Base-by-base conservation (phyloP, 2,797 vertebrate species). In the Masticophis lateralis region DNA sequence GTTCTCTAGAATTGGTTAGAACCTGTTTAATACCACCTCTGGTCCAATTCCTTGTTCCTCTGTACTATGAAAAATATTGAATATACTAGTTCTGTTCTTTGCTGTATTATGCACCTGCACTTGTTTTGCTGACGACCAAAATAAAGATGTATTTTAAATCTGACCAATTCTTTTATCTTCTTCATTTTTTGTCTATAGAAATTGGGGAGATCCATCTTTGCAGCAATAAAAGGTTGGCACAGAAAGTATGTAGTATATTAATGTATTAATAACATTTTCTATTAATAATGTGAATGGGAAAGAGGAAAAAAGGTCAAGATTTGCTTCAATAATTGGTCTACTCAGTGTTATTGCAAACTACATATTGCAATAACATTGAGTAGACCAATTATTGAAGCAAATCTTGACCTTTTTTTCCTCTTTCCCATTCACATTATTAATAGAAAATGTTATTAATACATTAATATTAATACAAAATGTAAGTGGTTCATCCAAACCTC, bases 281-380 rank as follows among this genome's bases (percentile, higher is more conserved):
- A 92, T 89, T 90, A 92, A 91, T 25, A 61, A 9, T 13, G 3
- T 9, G 57, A 61, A 16, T 55, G 9, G 32, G 18, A 32, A 0
- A 12, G 87, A 56, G 57, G 91, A 74, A 57, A 51, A 91, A 83
- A 83, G 5, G 5, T 87, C 51, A 92, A 93, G 60, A 93, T 92
- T 93, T 91, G 55, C 92, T 94, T 91, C 88, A 92, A 32, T 89
- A 91, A 93, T 22, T 59, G 47, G 92, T 56, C 87, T 92, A 57
- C 74, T 16, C 0, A 32, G 0, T 4, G 2, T 2, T 6, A 47
- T 93, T 14, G 74, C 0, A 18, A 93, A 94, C 0, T 5, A 20
- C 83, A 28, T 10, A 18, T 93, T 18, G 0, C 74, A 14, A 93
- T 47, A 6, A 2, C 2, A 4, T 0, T 32, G 0, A 16, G 74